Conservation (phyloP, 2,888 invertebrate genomes). For the Steinernema scapterisci region DNA sequence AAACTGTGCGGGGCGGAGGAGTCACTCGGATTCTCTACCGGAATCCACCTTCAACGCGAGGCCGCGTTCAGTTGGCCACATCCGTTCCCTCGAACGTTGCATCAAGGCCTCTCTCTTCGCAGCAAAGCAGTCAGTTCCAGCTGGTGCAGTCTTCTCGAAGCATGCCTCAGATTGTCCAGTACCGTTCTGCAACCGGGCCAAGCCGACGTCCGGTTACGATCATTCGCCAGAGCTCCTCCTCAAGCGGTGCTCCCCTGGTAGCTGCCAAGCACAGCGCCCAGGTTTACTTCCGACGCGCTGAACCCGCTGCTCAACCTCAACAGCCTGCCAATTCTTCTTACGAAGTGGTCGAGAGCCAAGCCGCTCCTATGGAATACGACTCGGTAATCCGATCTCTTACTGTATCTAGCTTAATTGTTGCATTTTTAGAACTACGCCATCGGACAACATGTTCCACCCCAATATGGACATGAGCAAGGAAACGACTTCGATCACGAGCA, state of each 20-base stretch:
- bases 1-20: not conserved
- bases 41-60: not conserved
- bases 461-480: not conserved
- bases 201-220: not conserved
- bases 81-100: not conserved
- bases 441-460: not conserved
- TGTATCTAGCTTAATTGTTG: not conserved
- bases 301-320: not conserved
- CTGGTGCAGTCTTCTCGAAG: not conserved
- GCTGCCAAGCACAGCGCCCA: not conserved
- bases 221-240: not conserved
- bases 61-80: not conserved
- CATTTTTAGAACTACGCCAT: not conserved
- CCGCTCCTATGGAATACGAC: conserved; percentile 13
- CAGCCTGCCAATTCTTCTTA: not conserved
- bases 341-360: not conserved
- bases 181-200: not conserved
- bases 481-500: not conserved
- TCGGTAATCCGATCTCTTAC: not conserved
- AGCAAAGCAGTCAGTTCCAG: not conserved
- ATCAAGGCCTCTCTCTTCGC: not conserved
- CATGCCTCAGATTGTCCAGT: not conserved
- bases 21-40: conserved; percentile 3
- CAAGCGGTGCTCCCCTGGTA: not conserved
- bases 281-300: not conserved